Base-by-base conservation (phyloP, 2,797 vertebrate genomes). In the Malurus splendens region DNA sequence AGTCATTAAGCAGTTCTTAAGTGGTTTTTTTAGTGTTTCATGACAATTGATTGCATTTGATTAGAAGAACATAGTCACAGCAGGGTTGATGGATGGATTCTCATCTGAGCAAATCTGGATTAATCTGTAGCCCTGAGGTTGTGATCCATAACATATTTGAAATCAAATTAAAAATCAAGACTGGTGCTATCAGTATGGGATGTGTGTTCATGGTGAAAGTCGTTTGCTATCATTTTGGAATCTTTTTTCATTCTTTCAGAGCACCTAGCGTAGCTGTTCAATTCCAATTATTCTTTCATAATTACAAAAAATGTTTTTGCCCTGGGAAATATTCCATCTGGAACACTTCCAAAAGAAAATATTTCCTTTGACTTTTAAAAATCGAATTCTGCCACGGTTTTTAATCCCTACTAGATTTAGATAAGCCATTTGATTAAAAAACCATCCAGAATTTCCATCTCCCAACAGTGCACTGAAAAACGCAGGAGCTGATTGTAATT, bases 331-430 rank as follows among this genome's bases (percentile, higher is more conserved):
- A 41, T 54, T 91, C 41, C 18, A n/a, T n/a, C 56, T 82, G 73
- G 82, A 91, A 89, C 20, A n/a, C 27, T 92, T 87, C 70, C 82
- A 87, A 67, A 86, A 33, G 12, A 82, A 92, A 90, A 57, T 83
- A 83, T 66, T 90, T 83, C 52, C 59, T 90, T 41, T 83, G 73
- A 73, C 54, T 70, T 81, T 91, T 83, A 51, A 89, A 94, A 90
- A 83, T 79, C n/a, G 54, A 89, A 79, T 79, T 60, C 45, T 91
- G 64, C 70, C 82, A 28, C 0, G 3, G 44, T 60, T 80, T 89
- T 80, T 56, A 79, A 75, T 60, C 90, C 80, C 73, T 86, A 11
- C 24, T 42, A 33, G 85, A 32, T 72, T 81, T 66, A 73, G 14
- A 50, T 57, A 70, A 77, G 20, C 27, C 2, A 2, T 78, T 74